Conservation (phyloP, 2,888 invertebrate genomes). For the Lasioglossum zephyrum region DNA sequence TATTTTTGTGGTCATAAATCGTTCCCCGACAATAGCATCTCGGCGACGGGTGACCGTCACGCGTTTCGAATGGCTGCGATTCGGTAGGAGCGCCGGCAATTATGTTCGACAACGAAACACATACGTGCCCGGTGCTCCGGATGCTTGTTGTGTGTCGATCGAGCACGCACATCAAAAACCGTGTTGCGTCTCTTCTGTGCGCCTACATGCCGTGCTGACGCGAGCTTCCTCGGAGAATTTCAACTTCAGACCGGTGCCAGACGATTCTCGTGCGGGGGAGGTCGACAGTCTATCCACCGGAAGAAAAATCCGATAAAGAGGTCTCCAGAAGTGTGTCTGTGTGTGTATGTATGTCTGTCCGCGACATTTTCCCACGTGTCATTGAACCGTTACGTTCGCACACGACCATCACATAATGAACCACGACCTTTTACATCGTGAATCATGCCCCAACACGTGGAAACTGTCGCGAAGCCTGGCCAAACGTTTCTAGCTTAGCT, state of each 20-base stretch:
- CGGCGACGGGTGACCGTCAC: background rate
- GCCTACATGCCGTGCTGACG: background rate
- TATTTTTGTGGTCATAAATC: conserved; percentile 19
- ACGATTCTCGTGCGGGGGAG: background rate
- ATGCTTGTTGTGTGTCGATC: background rate
- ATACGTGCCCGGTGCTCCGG: conserved; percentile 22
- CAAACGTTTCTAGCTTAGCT: no score
- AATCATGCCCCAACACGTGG: conserved; percentile 18
- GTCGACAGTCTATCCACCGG: conserved; percentile 27
- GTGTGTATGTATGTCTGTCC: conserved; percentile 12
- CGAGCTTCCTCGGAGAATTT: background rate
- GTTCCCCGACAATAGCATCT: background rate
- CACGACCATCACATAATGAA: conserved; percentile 22
- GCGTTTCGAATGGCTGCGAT: conserved; percentile 12
- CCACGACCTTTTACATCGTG: conserved; percentile 37
- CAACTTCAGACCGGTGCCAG: background rate
- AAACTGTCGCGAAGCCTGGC: conserved; percentile 35
- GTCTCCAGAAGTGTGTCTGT: background rate
- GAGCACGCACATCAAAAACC: background rate
- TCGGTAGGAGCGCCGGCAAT: conserved; percentile 24
- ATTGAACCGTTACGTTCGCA: conserved; percentile 52
- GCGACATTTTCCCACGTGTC: conserved; percentile 63
- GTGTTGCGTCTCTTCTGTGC: background rate
- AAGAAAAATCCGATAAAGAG: conserved; percentile 46
- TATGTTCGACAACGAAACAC: conserved; percentile 22